These are phyloP conservation scores for Gymnocheta viridis DNA, from an alignment of 2,888 invertebrate species.

Conservation along the genomic window DNA sequence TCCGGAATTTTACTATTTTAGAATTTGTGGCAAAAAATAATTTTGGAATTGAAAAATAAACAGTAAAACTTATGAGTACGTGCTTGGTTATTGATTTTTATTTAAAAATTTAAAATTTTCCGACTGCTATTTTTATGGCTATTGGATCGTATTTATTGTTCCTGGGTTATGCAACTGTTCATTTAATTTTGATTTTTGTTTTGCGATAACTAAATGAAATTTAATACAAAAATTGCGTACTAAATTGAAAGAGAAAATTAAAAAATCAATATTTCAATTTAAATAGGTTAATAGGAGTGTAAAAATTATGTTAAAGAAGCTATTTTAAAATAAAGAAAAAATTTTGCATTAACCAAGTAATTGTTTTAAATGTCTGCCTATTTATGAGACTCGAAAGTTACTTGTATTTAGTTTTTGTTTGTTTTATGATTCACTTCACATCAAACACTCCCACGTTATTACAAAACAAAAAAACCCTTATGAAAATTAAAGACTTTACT, in stretches of 20 bases:
- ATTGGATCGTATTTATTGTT: background rate
- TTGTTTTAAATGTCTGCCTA: conserved; percentile 4
- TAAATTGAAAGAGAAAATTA: too few relatives aligned
- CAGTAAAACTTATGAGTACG: background rate
- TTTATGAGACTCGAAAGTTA: background rate
- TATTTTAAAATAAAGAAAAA: too few relatives aligned
- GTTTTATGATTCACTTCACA: conserved; percentile 52
- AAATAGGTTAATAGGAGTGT: too few relatives aligned
- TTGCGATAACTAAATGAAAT: too few relatives aligned
- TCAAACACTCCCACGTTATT: conserved; percentile 48
- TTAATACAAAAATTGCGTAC: too few relatives aligned
- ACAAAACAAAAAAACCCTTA: conserved; percentile 2
- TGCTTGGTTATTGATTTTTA: conserved; percentile 11
- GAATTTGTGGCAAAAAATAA: conserved; percentile 13
- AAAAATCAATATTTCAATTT: too few relatives aligned
- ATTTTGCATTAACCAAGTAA: background rate
- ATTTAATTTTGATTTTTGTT: too few relatives aligned
- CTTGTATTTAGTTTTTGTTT: background rate
- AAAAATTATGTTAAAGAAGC: too few relatives aligned
- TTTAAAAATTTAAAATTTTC: background rate
- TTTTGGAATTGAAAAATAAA: background rate
- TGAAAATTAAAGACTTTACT: conserved; percentile 16
- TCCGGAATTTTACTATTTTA: background rate
- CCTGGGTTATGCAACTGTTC: background rate
- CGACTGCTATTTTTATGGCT: background rate